Conservation (phyloP, 2,797 vertebrate genomes). For the Tamandua tetradactyla region DNA sequence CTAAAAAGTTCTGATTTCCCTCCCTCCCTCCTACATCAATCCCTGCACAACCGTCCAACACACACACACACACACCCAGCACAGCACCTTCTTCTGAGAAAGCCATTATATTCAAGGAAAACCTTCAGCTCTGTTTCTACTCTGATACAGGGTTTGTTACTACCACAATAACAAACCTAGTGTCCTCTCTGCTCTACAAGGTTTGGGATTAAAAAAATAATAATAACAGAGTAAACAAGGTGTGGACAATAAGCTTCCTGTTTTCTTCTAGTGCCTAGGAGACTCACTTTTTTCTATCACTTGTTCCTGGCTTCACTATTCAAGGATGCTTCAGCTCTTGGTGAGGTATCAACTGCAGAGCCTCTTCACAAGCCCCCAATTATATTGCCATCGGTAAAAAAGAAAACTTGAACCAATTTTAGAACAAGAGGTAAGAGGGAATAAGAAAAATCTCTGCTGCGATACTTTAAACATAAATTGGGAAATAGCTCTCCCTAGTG, state of each 20-base stretch:
- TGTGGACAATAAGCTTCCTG: not conserved
- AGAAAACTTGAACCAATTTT: constrained; percentile 65
- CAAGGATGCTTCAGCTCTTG: constrained; percentile 22
- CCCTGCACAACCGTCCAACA: accelerated
- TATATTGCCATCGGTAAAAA: constrained; percentile 34
- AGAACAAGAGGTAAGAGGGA: constrained; percentile 27
- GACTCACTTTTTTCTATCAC: not conserved
- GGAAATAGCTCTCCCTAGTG: constrained; percentile 67
- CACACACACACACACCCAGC: not conserved
- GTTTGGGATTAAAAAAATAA: not conserved
- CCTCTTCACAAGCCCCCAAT: constrained; percentile 15
- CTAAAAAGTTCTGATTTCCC: not conserved
- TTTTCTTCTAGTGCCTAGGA: not conserved
- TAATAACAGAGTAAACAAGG: not conserved
- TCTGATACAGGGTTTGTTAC: not conserved
- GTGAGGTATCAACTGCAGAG: not conserved
- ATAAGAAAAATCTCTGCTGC: not conserved
- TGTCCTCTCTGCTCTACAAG: not conserved
- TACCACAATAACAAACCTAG: not conserved
- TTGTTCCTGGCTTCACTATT: not conserved
- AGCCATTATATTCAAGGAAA: not conserved
- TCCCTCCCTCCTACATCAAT: not conserved
- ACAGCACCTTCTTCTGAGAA: not conserved
- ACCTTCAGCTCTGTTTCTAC: not conserved
- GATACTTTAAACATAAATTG: constrained; percentile 9